phyloP scores from a whole-genome alignment of 2,113 vertebrate genomes.

The Tachuris rubrigastra region DNA sequence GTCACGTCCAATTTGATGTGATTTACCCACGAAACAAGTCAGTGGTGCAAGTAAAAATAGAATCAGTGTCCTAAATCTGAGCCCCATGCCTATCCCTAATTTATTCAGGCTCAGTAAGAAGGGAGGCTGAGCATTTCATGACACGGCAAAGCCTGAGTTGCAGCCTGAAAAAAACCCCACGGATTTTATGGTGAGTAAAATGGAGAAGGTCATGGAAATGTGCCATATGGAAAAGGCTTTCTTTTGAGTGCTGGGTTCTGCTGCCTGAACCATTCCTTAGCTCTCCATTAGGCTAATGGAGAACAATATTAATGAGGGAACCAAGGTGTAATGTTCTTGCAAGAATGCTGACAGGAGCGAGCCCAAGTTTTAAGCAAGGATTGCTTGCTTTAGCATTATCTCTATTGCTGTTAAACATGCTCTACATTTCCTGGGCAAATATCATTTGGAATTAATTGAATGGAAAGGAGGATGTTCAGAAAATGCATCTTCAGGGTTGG shows the following conservation, averaged over 20 bases:
- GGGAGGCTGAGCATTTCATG: not conserved
- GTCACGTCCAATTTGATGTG: not conserved
- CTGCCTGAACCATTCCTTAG: not conserved
- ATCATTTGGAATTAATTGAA: constrained; percentile 65
- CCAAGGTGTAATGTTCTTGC: constrained; percentile 56
- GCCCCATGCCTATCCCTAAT: not conserved
- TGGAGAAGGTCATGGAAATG: not conserved
- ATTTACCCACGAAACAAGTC: not conserved
- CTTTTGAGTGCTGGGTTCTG: not conserved
- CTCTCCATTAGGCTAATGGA: constrained; percentile 44
- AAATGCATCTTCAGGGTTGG: constrained; percentile 54
- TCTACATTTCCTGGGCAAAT: constrained; percentile 59
- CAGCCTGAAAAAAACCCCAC: not conserved
- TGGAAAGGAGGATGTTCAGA: constrained; percentile 38
- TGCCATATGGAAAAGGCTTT: not conserved
- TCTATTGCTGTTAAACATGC: constrained; percentile 41
- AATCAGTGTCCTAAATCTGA: not conserved
- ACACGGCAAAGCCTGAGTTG: not conserved
- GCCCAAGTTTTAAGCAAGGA: constrained; percentile 37
- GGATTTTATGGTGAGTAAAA: not conserved
- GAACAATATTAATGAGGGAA: constrained; percentile 46
- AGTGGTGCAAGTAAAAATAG: not conserved
- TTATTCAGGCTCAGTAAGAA: not conserved
- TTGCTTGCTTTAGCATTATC: constrained; percentile 68
- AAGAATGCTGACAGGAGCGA: constrained; percentile 41